Base-by-base conservation (phyloP, 37 sponge, comb jelly and placozoan genomes). In the Agelas oroides region DNA sequence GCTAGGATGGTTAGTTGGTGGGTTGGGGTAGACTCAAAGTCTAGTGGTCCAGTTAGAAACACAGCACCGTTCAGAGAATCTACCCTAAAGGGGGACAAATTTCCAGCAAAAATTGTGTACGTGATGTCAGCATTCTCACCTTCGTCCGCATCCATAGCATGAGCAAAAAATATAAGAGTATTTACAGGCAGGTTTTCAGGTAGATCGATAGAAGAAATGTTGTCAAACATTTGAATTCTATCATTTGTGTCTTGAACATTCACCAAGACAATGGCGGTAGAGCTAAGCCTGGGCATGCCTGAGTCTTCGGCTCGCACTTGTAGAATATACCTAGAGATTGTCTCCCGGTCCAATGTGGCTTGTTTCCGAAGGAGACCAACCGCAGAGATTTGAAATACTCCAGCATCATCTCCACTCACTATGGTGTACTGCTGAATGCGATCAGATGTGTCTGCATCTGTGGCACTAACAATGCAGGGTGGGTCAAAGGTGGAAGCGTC, bases 81-180 rank as follows among this genome's bases (percentile, higher is more conserved):
- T 17, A 92, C 27, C 37, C 64, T 38, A 52, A 76, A 86, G 0
- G 53, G 20, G 58, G 30, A 46, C 3, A 8, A 39, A 58, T 38
- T 70, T 30, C 30, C 25, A 2, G n/a, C 18, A 1, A 24, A 3
- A 20, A 83, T 78, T 14, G 40, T 35, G 69, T 90, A 84, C 21
- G 71, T 25, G 24, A 73, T 56, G 32, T 76, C 65, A 25, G 71
- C 70, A 71, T 78, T 78, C 18, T 59, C 40, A 31, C 61, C 71
- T 1, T 2, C n/a, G 1, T 83, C 80, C 0, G 28, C 24, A 40
- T 92, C 86, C 52, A 27, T 31, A 40, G 78, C 89, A 67, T 84
- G 85, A 28, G 77, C 81, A 76, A 81, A 67, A 24, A 88, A 92
- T n/a, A 88, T 59, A 0, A 86, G 78, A 20, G 71, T 73, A 54